These are phyloP conservation scores for Myotis planiceps DNA, from an alignment of 2,797 vertebrate genomes.

Conservation along the genomic window DNA sequence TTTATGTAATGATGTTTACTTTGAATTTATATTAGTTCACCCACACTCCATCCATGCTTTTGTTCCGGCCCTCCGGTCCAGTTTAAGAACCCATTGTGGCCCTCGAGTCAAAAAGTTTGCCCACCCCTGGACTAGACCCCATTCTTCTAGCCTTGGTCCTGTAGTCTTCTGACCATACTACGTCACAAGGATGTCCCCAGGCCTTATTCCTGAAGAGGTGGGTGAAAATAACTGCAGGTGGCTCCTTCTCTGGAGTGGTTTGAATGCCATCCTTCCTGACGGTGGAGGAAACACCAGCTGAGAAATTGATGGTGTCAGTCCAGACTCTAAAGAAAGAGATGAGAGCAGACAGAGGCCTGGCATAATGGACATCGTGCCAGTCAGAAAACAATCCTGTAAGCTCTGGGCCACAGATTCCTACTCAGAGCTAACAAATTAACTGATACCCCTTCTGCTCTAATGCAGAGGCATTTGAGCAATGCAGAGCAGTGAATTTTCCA, in stretches of 20 bases:
- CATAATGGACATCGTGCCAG: background rate
- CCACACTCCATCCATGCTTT: too few species aligned
- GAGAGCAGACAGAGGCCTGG: background rate
- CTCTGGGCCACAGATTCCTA: background rate
- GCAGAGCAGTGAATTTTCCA: conserved; percentile 73
- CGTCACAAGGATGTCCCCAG: background rate
- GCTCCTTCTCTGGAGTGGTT: background rate
- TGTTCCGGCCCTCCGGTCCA: too few species aligned
- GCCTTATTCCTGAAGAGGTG: background rate
- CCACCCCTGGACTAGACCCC: rapidly evolving
- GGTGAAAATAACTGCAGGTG: background rate
- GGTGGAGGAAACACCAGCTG: background rate
- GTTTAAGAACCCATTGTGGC: too few species aligned
- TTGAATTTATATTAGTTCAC: too few species aligned
- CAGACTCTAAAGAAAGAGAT: background rate
- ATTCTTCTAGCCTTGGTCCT: background rate
- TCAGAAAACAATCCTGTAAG: background rate
- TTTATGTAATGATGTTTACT: too few species aligned
- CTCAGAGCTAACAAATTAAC: conserved; percentile 53
- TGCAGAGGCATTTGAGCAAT: conserved; percentile 75
- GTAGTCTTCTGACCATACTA: background rate
- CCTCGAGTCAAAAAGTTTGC: too few species aligned
- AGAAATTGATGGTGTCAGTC: background rate
- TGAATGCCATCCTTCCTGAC: background rate
- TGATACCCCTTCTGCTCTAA: conserved; percentile 64